Evolutionary conservation across 2,888 invertebrate species (phyloP), one percentile per base, ranked within the genome.

Genomic region (Keiferia lycopersicella): DNA sequence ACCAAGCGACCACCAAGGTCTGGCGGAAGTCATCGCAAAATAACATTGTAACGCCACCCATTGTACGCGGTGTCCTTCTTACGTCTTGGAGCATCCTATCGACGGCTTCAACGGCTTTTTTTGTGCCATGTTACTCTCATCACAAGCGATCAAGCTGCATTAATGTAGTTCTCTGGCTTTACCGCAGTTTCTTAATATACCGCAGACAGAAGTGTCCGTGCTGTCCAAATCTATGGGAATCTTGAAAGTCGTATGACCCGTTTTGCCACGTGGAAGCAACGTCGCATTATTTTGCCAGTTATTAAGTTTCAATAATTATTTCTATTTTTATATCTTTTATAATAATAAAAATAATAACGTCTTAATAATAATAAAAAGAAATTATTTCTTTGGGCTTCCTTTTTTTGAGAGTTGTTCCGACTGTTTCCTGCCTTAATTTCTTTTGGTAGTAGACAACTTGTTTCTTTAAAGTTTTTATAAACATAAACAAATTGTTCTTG

Each of bases 121-220:
- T 71, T 71, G 68, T 11, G 69, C 61, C 70, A 68, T 70, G 11
- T 73, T 73, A 65, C 75, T 70, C 61, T 75, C 72, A 41, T 73
- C 72, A 70, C 73, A 74, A 11, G 73, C 69, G 4, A 74, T 67
- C 48, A 71, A 59, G 56, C 30, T 66, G 39, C 70, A 71, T 22
- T 73, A 65, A 58, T 67, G 68, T 63, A 74, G 4, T 30, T 30
- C 56, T 30, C 14, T n/a, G 14, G 56, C n/a, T 30, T 56, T 56
- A 22, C 30, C n/a, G 11, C 26, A 26, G 26, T 26, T 26, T 26
- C 26, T 26, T 6, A 6, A 26, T 26, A 26, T 22, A 26, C 22
- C 16, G 57, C 63, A 63, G 0, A 61, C 39, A 20, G 65, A 63
- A 30, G 61, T 61, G 18, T 65, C 51, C 4, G 30, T 58, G 48